phyloP scores from a whole-genome alignment of 1,140 invertebrate genomes.

The Reticulitermes speratus region DNA sequence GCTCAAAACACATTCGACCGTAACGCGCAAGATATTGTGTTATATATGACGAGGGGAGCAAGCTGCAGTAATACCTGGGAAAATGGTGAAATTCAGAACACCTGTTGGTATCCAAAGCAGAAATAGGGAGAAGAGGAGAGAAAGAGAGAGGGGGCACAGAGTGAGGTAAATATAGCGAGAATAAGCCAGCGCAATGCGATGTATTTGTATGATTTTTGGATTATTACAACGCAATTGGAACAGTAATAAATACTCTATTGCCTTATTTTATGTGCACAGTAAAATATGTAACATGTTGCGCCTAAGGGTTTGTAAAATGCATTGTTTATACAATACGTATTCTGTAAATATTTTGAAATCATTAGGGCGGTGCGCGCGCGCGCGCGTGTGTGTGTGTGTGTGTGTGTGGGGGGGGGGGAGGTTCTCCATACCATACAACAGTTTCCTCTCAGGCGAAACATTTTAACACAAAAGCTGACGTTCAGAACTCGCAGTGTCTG shows the following conservation, averaged over 20 bases:
- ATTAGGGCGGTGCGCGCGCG: no score
- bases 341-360: no score
- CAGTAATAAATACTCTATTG: background rate
- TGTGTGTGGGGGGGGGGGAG: no score
- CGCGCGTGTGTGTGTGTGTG: no score
- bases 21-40: background rate
- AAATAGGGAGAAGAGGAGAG: background rate
- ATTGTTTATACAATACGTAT: background rate
- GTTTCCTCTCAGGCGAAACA: no score
- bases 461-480: no score
- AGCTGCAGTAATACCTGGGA: background rate
- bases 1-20: background rate
- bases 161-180: no score
- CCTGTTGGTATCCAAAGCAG: constrained; percentile 8
- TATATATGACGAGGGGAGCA: background rate
- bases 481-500: no score
- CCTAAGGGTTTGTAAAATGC: background rate
- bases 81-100: constrained; percentile 13
- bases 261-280: no score
- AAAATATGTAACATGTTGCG: background rate
- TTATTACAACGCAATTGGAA: background rate
- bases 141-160: no score
- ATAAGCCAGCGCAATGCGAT: no score
- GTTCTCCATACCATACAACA: no score
- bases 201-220: background rate